Conservation (phyloP, 2,113 vertebrate species). For the Narcine bancroftii region DNA sequence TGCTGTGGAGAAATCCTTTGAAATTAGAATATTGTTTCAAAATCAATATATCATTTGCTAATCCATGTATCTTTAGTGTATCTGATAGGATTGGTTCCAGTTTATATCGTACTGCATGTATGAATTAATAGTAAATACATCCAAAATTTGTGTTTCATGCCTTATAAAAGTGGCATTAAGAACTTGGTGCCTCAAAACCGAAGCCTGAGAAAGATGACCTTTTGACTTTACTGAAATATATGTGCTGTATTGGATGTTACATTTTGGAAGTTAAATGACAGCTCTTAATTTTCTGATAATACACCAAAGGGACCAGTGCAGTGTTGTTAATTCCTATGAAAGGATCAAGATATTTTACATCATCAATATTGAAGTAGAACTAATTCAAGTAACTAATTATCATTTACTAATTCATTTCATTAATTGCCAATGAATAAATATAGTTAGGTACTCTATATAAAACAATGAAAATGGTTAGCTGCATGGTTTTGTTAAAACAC, state of each 20-base stretch:
- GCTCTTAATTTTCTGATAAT: not conserved
- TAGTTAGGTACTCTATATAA: conserved; percentile 29
- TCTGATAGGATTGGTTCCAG: not conserved
- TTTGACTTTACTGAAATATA: conserved; percentile 50
- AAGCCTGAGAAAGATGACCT: conserved; percentile 49
- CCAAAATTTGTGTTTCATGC: conserved; percentile 50
- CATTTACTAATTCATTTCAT: not conserved
- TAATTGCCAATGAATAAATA: conserved; percentile 9
- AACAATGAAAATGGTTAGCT: not conserved
- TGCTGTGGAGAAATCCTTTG: not conserved
- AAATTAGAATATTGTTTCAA: not conserved
- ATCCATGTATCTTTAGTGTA: not conserved
- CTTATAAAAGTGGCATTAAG: conserved; percentile 64
- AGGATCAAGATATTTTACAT: conserved; percentile 10
- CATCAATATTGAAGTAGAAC: conserved; percentile 20
- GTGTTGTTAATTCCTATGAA: conserved; percentile 30
- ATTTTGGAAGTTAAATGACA: conserved; percentile 13
- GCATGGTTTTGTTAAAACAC: conserved; percentile 34
- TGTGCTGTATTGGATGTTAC: conserved; percentile 53
- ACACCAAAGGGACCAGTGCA: not conserved
- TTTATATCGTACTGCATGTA: conserved; percentile 15
- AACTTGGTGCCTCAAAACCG: conserved; percentile 60
- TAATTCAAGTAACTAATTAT: not conserved
- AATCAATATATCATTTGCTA: not conserved
- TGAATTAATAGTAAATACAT: conserved; percentile 19